Evolutionary conservation across 2,113 vertebrate genomes (phyloP).

Genomic region (Tachysurus fulvidraco): DNA sequence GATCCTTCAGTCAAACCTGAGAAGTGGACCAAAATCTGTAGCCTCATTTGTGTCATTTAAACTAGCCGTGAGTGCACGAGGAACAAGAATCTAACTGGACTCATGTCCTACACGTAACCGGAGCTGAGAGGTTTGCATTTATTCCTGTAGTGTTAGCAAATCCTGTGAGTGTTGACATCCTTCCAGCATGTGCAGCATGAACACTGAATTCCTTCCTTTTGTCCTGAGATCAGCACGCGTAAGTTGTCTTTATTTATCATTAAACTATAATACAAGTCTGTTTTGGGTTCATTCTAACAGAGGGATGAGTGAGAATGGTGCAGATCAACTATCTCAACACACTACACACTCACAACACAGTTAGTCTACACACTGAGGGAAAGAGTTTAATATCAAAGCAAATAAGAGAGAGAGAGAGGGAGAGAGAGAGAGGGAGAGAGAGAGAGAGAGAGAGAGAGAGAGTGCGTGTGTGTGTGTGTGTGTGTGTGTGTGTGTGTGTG

Average conservation of each 20-base stretch:
- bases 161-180: conserved; percentile 55
- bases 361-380: neutral
- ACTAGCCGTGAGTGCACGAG: conserved; percentile 27
- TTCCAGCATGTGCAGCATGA: conserved; percentile 56
- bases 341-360: neutral
- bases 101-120: conserved; percentile 15
- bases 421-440: neutral
- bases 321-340: neutral
- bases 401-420: neutral
- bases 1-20: conserved; percentile 5
- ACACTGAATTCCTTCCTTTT: conserved; percentile 32
- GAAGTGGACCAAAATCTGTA: conserved; percentile 17
- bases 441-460: neutral
- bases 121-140: conserved; percentile 49
- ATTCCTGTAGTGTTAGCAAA: conserved; percentile 60
- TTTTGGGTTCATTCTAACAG: neutral
- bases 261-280: neutral
- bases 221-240: neutral
- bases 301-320: neutral
- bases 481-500: too few relatives aligned
- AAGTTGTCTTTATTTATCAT: neutral
- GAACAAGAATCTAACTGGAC: conserved; percentile 24
- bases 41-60: conserved; percentile 35
- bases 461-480: too few relatives aligned
- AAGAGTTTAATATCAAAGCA: conserved; percentile 9